Percentiles rank a stretch among this genome's conserved stretches.
Conservation (phyloP, 2,113 vertebrate genomes). For the Corydoras sp. region DNA sequence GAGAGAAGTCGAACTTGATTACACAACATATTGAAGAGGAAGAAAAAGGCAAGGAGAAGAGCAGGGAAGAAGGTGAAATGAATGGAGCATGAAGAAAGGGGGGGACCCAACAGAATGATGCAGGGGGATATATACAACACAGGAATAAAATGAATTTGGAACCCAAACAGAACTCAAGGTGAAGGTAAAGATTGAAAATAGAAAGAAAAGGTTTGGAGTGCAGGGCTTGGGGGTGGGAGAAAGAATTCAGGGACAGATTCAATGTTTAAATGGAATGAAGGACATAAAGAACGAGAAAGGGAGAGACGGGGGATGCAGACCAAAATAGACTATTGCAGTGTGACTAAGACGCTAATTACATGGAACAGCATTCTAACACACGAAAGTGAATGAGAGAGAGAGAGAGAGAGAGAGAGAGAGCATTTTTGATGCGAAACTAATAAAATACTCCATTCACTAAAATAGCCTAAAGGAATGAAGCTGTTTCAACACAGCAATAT, state of each 20-base stretch:
- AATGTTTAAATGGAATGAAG: slow-evolving; percentile 13
- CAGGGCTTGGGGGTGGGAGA: not conserved
- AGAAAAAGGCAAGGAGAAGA: too few species aligned
- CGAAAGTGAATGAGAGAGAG: slow-evolving; percentile 17
- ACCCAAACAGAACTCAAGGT: too few species aligned
- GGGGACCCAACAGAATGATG: too few species aligned
- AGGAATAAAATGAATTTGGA: too few species aligned
- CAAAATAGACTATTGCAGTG: slow-evolving; percentile 39
- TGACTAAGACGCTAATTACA: slow-evolving; percentile 51
- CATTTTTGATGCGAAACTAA: slow-evolving; percentile 2
- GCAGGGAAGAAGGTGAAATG: too few species aligned
- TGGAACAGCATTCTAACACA: slow-evolving; percentile 34
- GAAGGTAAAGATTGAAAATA: not conserved
- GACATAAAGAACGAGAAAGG: slow-evolving; percentile 5
- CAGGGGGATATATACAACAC: too few species aligned
- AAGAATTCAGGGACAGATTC: not conserved
- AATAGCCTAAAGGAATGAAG: slow-evolving; percentile 5
- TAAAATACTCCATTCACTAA: slow-evolving; percentile 26
- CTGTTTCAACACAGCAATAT: not conserved
- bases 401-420: not conserved
- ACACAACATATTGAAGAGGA: not conserved
- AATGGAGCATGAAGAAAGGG: too few species aligned
- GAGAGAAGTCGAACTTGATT: not conserved
- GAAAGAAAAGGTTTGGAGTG: not conserved
- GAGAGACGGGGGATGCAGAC: slow-evolving; percentile 25